Evolutionary conservation across 2,797 vertebrate genomes (phyloP), one percentile per base, ranked within the genome.

Genomic region (Philypnodon macrostomus): DNA sequence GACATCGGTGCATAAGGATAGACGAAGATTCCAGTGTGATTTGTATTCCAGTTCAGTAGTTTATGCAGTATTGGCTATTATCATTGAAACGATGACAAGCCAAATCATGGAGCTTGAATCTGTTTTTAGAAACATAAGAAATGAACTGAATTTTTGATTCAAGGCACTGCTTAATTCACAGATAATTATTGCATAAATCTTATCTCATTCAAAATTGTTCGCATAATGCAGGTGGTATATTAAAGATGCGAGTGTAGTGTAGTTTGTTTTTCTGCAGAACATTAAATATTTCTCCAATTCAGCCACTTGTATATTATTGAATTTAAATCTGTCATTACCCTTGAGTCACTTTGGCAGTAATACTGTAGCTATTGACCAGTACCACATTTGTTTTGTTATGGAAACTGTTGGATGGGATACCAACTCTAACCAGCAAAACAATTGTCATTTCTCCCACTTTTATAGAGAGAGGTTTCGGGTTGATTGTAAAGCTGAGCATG

Each of bases 1-100:
- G 77, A 87, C 84, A 76, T 73, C 48, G 66, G 38, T 73, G 74
- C 70, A 74, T 59, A 51, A 65, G 70, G 68, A 50, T 48, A 76
- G 79, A 80, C 68, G 72, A 63, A 57, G 4, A 23, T 56, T 17
- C 61, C 40, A 12, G 67, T 44, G 0, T 14, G 16, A 57, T 10
- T 55, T 34, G 7, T 24, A 14, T 30, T 30, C 33, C 35, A 37
- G 37, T 33, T 42, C 38, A 26, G 6, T 4, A 16, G 23, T 13
- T 39, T 15, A 15, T 36, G 35, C 70, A 73, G 58, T 69, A 56
- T 63, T 64, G 32, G 47, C 41, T 10, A 56, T 55, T 51, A 32
- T 56, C 26, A 32, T 14, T 4, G 31, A 4, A 41, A 15, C 32
- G 24, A 36, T 17, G 16, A n/a, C n/a, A n/a, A n/a, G n/a, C n/a